Conservation (phyloP, 2,797 vertebrate species). For the Peromyscus aztecus region DNA sequence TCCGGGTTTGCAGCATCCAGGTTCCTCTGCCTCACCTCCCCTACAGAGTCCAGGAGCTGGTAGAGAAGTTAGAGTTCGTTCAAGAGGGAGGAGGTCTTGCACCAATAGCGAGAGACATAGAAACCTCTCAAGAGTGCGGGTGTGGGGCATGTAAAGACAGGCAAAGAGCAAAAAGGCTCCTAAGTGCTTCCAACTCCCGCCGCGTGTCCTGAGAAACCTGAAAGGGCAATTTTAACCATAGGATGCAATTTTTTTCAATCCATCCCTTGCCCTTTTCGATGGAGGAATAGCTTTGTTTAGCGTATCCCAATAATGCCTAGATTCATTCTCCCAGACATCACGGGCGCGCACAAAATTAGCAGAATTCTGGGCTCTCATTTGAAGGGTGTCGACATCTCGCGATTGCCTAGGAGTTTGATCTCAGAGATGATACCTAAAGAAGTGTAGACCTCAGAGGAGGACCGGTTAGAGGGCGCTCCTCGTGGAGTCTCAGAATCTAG, state of each 20-base stretch:
- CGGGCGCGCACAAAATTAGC: background rate
- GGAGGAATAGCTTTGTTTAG: background rate
- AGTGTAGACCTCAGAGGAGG: background rate
- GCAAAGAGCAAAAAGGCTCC: background rate
- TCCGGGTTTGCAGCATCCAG: background rate
- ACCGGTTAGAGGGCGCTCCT: background rate
- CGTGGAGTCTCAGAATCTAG: background rate
- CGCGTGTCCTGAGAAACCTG: background rate
- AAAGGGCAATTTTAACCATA: background rate
- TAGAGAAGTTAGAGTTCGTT: background rate
- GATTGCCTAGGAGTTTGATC: background rate
- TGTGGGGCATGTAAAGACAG: accelerated
- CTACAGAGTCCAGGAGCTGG: accelerated
- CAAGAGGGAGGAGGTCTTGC: background rate
- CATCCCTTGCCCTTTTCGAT: background rate
- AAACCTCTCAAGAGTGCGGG: background rate
- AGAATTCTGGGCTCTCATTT: background rate
- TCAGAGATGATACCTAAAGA: background rate
- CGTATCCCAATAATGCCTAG: background rate
- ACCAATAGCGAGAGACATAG: accelerated
- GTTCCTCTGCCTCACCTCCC: background rate
- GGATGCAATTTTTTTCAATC: background rate
- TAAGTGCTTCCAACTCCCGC: background rate
- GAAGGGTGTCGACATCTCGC: background rate
- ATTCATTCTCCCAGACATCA: background rate